Conservation (phyloP, 2,113 vertebrate genomes). For the Lynx canadensis region DNA sequence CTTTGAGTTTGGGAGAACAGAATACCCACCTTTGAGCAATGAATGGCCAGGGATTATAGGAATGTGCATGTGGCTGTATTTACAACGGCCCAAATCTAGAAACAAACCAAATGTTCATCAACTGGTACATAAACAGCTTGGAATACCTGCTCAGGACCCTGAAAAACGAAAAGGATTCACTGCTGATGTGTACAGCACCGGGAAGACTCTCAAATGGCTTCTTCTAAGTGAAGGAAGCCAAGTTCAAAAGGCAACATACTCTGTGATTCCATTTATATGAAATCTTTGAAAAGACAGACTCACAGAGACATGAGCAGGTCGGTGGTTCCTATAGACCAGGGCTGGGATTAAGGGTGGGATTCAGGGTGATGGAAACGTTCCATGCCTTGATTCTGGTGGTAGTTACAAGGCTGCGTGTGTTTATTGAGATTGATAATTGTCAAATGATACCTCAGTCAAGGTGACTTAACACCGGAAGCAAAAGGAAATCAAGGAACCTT, state of each 20-base stretch:
- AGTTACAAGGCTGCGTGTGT: rapidly evolving
- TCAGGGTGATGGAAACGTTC: rapidly evolving
- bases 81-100: not conserved
- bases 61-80: not conserved
- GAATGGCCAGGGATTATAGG: not conserved
- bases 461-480: not conserved
- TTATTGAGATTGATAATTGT: not conserved
- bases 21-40: not conserved
- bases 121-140: rapidly evolving
- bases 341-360: rapidly evolving
- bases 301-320: not conserved
- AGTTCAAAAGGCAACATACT: not conserved
- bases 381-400: rapidly evolving
- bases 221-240: not conserved
- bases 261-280: not conserved
- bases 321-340: rapidly evolving
- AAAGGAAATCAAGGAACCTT: not conserved
- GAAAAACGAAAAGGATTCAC: rapidly evolving
- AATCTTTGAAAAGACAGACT: not conserved
- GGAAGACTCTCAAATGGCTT: rapidly evolving
- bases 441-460: not conserved
- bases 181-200: rapidly evolving
- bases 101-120: too few species aligned
- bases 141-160: rapidly evolving
- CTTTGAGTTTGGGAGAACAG: not conserved